Percentiles rank a stretch among this genome's conserved stretches.
These are phyloP conservation scores for Tringa solitaria DNA, from an alignment of 2,113 vertebrate species.

Conservation along the genomic window DNA sequence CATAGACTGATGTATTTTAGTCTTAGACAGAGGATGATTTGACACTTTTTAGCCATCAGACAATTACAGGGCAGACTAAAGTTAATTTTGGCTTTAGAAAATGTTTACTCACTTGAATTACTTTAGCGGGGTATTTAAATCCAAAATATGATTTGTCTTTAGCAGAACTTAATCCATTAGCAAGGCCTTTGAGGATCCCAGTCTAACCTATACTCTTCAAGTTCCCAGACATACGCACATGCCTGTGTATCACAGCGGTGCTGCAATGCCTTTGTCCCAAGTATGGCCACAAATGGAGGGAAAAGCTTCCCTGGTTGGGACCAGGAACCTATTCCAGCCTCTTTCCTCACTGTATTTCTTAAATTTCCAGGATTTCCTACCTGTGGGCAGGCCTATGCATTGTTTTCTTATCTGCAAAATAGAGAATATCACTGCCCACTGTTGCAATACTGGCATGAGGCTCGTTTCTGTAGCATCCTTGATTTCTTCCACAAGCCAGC, in stretches of 20 bases:
- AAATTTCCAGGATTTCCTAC: background rate
- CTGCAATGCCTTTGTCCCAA: background rate
- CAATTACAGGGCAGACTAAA: background rate
- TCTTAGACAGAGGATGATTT: background rate
- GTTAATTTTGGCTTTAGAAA: background rate
- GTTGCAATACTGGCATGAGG: fast-evolving
- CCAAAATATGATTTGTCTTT: background rate
- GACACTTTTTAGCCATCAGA: background rate
- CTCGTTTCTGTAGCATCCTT: background rate
- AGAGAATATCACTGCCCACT: background rate
- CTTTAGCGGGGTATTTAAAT: background rate
- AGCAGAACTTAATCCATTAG: background rate
- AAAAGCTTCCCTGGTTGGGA: background rate
- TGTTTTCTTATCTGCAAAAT: background rate
- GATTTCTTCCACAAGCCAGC: background rate
- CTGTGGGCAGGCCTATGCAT: background rate
- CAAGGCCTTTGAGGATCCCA: background rate
- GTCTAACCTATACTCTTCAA: background rate
- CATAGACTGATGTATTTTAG: background rate
- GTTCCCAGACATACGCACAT: fast-evolving
- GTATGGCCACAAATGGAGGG: fast-evolving
- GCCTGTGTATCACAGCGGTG: background rate
- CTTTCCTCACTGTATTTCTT: background rate
- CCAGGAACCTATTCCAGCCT: background rate
- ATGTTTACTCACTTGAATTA: background rate